Evolutionary conservation across 2,797 vertebrate genomes (phyloP).

Genomic region (Pelochelys cantorii): DNA sequence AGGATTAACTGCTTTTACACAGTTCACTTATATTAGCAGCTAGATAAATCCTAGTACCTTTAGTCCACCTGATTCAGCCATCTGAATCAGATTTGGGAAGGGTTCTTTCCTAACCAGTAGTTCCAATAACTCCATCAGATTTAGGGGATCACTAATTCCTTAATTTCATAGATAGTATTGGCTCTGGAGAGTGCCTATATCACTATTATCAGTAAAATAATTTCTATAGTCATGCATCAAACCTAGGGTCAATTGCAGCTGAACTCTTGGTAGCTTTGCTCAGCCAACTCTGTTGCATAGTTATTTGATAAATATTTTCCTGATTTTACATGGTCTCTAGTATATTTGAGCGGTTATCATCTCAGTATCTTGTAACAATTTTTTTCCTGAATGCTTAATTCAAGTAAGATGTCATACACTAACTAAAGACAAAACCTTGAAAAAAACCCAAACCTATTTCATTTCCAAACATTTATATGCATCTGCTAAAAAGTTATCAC

Average conservation of each 20-base stretch:
- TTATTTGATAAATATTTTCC: neutral
- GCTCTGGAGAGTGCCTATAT: neutral
- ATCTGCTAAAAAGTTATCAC: neutral
- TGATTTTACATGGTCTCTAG: neutral
- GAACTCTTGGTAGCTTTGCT: neutral
- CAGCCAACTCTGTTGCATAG: neutral
- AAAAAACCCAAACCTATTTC: neutral
- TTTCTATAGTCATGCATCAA: neutral
- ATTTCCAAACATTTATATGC: neutral
- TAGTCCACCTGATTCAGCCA: neutral
- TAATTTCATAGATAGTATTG: neutral
- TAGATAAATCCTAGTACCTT: neutral
- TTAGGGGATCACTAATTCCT: neutral
- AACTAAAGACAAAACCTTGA: neutral
- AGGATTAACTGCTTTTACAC: neutral
- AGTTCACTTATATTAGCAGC: neutral
- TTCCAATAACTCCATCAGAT: neutral
- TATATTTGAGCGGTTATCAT: neutral
- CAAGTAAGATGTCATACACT: neutral
- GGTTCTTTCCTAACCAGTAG: neutral
- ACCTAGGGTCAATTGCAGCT: neutral
- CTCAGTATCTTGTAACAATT: neutral
- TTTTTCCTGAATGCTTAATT: neutral
- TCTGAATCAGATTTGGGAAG: neutral
- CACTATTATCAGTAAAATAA: neutral